Base-by-base conservation (phyloP, 2,113 vertebrate species). In the Vombatus ursinus region DNA sequence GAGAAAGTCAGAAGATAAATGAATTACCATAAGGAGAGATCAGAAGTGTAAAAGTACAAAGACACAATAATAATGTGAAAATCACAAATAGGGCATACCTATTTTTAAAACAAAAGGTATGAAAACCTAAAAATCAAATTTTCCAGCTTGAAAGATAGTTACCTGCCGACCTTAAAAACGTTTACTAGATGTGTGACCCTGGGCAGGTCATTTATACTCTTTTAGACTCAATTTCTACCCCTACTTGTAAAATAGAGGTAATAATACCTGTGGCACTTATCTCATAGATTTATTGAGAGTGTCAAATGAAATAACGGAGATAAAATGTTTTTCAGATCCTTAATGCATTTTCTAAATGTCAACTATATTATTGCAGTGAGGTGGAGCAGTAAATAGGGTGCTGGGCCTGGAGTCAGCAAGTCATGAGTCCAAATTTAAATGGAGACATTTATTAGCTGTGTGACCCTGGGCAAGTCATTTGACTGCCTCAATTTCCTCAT, bases 51-150 rank as follows among this genome's bases (percentile, higher is more conserved):
- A 91, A 93, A 92, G 89, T 31, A 8, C 23, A 90, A 94, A 94
- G 94, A 2, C 90, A 19, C 44, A 89, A 50, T 0, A 9, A 92
- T 94, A 93, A 92, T 3, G 25, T 54, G 24, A 91, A 91, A 95
- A 93, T 84, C n/a, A 16, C 14, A 95, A 93, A 91, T 0, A 31
- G 9, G 3, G 2, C n/a, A 68, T 25, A 90, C 25, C 57, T 49
- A 84, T 23, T 95, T 49, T 92, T 89, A 31, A 52, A 93, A n/a
- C 90, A 92, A 94, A 92, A 92, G 95, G 90, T 94, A 50, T 84
- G 28, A 50, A 52, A 94, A 23, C 50, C 91, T 93, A 24, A 89
- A 96, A 93, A 49, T 95, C 54, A 24, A 92, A 11, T 94, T 89
- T 84, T 84, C 68, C 7, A 77, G 37, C 68, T n/a, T n/a, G 37